Evolutionary conservation across 2,113 vertebrate species (phyloP).

Genomic region (Psilopsiagon aurifrons): DNA sequence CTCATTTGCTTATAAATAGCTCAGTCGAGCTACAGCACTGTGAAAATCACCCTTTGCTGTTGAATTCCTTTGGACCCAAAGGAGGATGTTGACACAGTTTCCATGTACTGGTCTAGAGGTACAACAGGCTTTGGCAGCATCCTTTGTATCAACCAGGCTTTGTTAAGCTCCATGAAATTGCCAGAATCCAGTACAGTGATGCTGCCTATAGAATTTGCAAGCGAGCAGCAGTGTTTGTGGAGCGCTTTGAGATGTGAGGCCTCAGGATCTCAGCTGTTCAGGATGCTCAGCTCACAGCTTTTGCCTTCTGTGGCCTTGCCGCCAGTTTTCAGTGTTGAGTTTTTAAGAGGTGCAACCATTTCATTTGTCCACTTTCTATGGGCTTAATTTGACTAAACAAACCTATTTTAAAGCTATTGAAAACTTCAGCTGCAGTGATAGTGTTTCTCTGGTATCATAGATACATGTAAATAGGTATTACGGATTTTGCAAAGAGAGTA

Average conservation of each 20-base stretch:
- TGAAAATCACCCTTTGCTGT: neutral
- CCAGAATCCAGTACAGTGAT: neutral
- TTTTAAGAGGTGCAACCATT: neutral
- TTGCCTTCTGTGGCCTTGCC: neutral
- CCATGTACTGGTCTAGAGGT: neutral
- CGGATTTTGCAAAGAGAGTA: neutral
- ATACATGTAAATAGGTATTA: neutral
- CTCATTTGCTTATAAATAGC: neutral
- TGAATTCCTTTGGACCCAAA: neutral
- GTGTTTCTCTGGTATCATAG: neutral
- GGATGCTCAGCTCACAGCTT: neutral
- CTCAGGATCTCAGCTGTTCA: neutral
- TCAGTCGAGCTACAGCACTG: neutral
- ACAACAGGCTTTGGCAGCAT: slow-evolving; percentile 17
- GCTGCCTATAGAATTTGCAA: neutral
- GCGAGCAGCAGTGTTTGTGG: neutral
- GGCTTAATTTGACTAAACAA: neutral
- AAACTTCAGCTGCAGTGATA: fast-evolving
- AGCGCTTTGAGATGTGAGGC: neutral
- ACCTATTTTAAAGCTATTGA: neutral
- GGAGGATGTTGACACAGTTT: neutral
- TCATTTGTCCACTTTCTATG: neutral
- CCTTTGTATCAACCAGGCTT: neutral
- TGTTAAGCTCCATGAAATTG: slow-evolving; percentile 42
- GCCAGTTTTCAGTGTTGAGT: neutral